phyloP scores from a whole-genome alignment of 2,888 invertebrate genomes.

The Caenorhabditis virilis region DNA sequence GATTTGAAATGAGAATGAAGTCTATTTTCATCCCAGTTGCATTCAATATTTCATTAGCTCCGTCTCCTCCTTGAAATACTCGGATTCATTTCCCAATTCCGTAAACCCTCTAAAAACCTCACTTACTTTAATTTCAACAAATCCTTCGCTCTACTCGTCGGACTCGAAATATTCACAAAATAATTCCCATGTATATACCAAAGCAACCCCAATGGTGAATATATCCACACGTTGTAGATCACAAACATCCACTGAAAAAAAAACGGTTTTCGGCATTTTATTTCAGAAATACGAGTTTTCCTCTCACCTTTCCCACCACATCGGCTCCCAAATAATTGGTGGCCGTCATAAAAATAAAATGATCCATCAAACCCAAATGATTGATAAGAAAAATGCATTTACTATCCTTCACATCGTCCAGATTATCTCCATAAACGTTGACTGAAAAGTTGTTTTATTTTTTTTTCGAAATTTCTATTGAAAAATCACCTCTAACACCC shows the following conservation, averaged over 20 bases:
- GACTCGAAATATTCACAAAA: constrained; percentile 56
- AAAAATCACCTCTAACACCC: constrained; percentile 17
- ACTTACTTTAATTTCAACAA: no score
- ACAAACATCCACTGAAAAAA: constrained; percentile 47
- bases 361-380: constrained; percentile 56
- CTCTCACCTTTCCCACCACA: constrained; percentile 19
- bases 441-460: constrained; percentile 16
- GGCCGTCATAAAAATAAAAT: constrained; percentile 55
- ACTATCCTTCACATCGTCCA: constrained; percentile 4
- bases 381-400: constrained; percentile 29
- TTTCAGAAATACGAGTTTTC: constrained; percentile 5
- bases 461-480: constrained; percentile 24
- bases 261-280: neutral
- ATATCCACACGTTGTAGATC: constrained; percentile 59
- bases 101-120: no score
- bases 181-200: constrained; percentile 58
- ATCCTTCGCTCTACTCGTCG: no score
- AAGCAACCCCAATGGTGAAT: constrained; percentile 52
- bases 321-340: constrained; percentile 17
- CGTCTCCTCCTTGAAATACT: no score
- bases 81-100: no score
- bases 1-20: no score
- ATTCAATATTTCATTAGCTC: constrained; percentile 7
- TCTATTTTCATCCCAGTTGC: neutral
- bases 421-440: constrained; percentile 49